Conservation (phyloP, 92 coral and sea anemone genomes). For the Parazoanthus atlanticus region DNA sequence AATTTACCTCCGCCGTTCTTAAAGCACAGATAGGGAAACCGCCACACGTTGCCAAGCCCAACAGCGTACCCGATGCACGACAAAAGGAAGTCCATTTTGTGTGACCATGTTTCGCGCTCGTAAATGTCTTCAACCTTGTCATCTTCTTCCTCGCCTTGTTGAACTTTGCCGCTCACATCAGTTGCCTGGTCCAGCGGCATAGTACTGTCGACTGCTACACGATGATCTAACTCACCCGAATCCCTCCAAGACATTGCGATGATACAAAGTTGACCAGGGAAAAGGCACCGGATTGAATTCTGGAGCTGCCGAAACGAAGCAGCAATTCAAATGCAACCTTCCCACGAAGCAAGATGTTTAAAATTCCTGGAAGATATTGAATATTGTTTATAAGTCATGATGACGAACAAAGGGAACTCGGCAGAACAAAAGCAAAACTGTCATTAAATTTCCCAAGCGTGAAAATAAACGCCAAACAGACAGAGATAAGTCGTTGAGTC, state of each 20-base stretch:
- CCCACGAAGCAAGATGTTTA: constrained; percentile 4
- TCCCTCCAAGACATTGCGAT: constrained; percentile 40
- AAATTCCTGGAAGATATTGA: not conserved
- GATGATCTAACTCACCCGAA: constrained; percentile 8
- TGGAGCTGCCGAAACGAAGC: not conserved
- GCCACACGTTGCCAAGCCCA: constrained; percentile 39
- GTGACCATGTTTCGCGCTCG: constrained; percentile 46
- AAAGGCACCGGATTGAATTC: not conserved
- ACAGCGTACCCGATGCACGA: constrained; percentile 40
- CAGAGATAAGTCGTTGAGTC: not conserved
- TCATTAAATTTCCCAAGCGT: not conserved
- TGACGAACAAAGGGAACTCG: not conserved
- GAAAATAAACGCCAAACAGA: constrained; percentile 8
- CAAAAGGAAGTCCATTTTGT: constrained; percentile 31
- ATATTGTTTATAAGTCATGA: not conserved
- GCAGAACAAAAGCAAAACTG: not conserved
- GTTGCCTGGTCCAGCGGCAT: constrained; percentile 1
- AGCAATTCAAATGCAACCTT: not conserved
- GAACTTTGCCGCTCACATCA: not conserved
- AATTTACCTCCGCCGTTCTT: constrained; percentile 39
- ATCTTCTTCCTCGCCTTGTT: not conserved
- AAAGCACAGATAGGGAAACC: constrained; percentile 32
- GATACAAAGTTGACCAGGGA: not conserved
- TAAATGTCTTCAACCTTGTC: not conserved
- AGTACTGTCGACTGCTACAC: constrained; percentile 29